Evolutionary conservation across 2,888 invertebrate genomes (phyloP).

Genomic region (Crioceris asparagi): DNA sequence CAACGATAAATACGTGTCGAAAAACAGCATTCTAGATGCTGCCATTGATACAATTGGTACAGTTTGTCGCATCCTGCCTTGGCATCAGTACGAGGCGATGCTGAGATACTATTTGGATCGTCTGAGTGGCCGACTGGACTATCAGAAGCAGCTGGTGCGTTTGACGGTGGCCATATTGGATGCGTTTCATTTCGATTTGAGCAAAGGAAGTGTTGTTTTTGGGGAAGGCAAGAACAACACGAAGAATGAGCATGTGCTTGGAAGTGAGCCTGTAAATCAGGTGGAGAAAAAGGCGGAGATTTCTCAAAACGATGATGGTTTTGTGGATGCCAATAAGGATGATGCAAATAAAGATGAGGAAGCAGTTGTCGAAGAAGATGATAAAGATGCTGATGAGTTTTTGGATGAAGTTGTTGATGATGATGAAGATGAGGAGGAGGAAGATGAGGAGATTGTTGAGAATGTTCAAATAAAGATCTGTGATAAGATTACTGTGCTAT

Average conservation of each 20-base stretch:
- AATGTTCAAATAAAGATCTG: constrained; percentile 28
- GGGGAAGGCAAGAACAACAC: neutral
- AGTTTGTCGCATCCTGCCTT: constrained; percentile 69
- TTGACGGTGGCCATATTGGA: constrained; percentile 72
- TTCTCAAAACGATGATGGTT: constrained; percentile 26
- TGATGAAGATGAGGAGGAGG: constrained; percentile 25
- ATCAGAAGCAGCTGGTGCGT: constrained; percentile 74
- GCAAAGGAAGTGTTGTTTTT: constrained; percentile 40
- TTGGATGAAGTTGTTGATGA: constrained; percentile 34
- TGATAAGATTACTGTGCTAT: constrained; percentile 45
- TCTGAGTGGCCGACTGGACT: constrained; percentile 58
- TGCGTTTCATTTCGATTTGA: constrained; percentile 85
- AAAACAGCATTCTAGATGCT: constrained; percentile 73
- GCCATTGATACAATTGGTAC: constrained; percentile 72
- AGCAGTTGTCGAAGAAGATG: constrained; percentile 14
- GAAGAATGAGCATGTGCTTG: neutral
- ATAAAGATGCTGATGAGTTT: constrained; percentile 17
- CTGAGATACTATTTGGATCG: constrained; percentile 70
- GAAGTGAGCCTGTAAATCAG: constrained; percentile 23
- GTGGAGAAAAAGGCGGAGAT: constrained; percentile 27
- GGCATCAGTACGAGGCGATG: constrained; percentile 80
- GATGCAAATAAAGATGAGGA: constrained; percentile 18
- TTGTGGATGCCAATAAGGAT: constrained; percentile 28
- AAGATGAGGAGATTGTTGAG: constrained; percentile 17
- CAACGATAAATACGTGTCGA: constrained; percentile 61